Evolutionary conservation across 2,113 vertebrate species (phyloP), one percentile per base, ranked within the genome.

Genomic region (Campylomormyrus tamandua): DNA sequence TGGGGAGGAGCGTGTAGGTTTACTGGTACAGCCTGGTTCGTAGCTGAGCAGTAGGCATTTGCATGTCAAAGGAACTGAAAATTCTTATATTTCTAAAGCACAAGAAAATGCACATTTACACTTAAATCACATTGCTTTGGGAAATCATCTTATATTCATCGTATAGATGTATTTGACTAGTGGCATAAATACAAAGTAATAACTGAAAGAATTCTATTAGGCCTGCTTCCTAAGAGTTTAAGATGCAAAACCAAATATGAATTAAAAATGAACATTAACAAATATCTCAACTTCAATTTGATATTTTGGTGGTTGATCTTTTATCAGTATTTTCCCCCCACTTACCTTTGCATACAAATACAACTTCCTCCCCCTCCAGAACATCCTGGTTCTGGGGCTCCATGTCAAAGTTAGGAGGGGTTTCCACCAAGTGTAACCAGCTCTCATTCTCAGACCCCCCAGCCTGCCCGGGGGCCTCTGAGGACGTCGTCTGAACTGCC

Each of bases 301-400:
- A 31, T 31, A 70, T 31, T 70, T 70, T 70, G 62, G 1, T 3
- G 62, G 62, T 27, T 66, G 62, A 80, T 80, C 74, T 80, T 80
- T 80, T 80, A 80, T 80, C 35, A 21, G 10, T 17, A 80, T 39
- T 80, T 80, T 35, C 19, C 35, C 15, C 15, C 15, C 4, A 42
- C 5, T 39, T 94, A 97, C 97, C 96, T 94, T 96, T 94, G 91
- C 96, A 95, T 90, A 89, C 95, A 94, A 97, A 97, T 85, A 93
- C 93, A 85, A 97, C 93, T 35, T 94, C 92, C 77, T 96, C 91
- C 88, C 95, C 96, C 93, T 97, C 97, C 24, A 66, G 89, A 90
- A 93, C 93, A 91, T 97, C 96, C 91, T 96, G 95, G 89, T 90
- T 97, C 90, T 95, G 93, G 0, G 97, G 97, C 70, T 90, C 89